Conservation (phyloP, 2,888 invertebrate genomes). For the Apotomis capreana region DNA sequence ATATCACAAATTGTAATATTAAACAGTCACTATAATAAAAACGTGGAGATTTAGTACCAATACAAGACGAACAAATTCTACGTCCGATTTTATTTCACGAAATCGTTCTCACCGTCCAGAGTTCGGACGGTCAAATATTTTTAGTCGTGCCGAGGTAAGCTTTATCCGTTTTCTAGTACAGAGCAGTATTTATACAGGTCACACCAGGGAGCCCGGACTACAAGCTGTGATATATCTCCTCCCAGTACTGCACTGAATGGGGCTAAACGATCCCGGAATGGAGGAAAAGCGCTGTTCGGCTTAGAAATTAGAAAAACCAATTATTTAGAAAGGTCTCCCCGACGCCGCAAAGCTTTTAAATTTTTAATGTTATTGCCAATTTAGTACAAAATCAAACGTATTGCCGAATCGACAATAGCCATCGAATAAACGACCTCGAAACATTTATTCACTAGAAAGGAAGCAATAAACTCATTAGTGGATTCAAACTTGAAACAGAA, state of each 20-base stretch:
- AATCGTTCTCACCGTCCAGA: conserved; percentile 47
- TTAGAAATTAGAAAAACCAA: conserved; percentile 41
- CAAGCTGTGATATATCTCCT: conserved; percentile 57
- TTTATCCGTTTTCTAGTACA: conserved; percentile 48
- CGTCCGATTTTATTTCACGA: conserved; percentile 43
- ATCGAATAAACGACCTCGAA: conserved; percentile 15
- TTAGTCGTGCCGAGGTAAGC: conserved; percentile 52
- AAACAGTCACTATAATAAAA: not conserved
- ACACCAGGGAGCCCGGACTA: conserved; percentile 51
- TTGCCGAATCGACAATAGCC: conserved; percentile 18
- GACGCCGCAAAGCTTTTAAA: conserved; percentile 33
- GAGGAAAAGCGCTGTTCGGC: conserved; percentile 39
- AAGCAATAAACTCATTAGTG: conserved; percentile 24
- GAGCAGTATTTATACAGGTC: conserved; percentile 49
- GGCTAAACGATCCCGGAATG: conserved; percentile 47
- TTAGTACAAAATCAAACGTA: conserved; percentile 24
- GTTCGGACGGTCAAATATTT: conserved; percentile 50
- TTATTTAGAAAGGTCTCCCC: conserved; percentile 38
- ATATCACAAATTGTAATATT: no score
- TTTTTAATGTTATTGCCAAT: conserved; percentile 39
- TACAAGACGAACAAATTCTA: conserved; percentile 19
- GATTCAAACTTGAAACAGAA: conserved; percentile 14
- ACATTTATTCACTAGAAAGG: conserved; percentile 8
- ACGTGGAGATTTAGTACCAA: not conserved
- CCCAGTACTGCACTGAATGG: conserved; percentile 54